A percentile compares a stretch with the other conserved stretches of the same genome.
These are phyloP conservation scores for Nettapus auritus DNA, from an alignment of 2,113 vertebrate species.

Conservation along the genomic window DNA sequence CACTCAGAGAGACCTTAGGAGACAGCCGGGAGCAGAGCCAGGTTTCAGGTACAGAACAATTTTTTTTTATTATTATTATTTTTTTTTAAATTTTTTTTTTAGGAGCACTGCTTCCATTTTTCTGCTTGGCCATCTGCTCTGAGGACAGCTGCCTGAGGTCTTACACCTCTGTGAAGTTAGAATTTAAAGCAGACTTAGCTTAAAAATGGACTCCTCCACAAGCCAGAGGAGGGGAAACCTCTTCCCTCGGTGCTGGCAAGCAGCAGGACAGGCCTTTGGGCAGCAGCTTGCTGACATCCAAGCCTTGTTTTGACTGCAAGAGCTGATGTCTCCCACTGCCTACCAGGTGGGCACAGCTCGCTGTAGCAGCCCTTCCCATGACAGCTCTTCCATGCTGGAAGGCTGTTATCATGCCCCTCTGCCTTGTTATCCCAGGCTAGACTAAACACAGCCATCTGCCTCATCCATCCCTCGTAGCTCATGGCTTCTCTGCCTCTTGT, in stretches of 20 bases:
- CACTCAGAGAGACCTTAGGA: fast-evolving
- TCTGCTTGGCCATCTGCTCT: fast-evolving
- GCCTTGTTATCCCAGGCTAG: not conserved
- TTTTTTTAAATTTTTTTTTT: not conserved
- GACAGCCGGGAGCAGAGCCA: not conserved
- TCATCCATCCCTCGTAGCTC: not conserved
- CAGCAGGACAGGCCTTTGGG: not conserved
- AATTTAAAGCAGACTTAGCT: not conserved
- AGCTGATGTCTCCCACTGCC: too few relatives aligned
- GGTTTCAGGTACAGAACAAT: not conserved
- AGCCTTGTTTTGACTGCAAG: too few relatives aligned
- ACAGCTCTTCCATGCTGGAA: not conserved
- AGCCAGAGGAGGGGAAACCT: not conserved
- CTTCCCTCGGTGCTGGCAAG: not conserved
- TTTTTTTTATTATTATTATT: too few relatives aligned
- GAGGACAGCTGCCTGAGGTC: not conserved
- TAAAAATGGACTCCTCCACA: too few relatives aligned
- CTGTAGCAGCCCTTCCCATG: not conserved
- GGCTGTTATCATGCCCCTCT: not conserved
- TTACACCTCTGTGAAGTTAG: fast-evolving
- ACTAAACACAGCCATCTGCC: not conserved
- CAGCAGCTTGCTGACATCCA: not conserved
- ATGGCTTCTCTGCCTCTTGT: not conserved
- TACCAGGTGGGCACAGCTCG: not conserved
- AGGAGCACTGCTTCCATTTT: not conserved